Conservation (phyloP, 1,140 invertebrate genomes). For the Plectrocnemia conspersa region DNA sequence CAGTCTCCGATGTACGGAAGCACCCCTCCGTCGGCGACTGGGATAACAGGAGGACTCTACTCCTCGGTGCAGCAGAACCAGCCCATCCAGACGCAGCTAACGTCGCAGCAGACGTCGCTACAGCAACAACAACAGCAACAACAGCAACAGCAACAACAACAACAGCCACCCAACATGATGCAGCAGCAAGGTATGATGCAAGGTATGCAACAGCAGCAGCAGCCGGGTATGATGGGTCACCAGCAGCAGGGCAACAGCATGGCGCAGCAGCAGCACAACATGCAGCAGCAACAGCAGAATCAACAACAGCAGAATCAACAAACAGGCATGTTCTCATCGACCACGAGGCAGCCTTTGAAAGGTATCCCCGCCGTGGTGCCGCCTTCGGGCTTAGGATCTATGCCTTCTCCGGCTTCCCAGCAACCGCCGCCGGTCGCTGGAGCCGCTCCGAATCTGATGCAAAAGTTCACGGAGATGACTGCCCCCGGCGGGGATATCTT, state of each 20-base stretch:
- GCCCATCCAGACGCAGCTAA: slow-evolving; percentile 27
- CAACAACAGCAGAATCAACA: slow-evolving; percentile 36
- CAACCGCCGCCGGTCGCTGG: slow-evolving; percentile 43
- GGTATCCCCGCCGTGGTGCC: slow-evolving; percentile 59
- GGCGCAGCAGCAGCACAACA: slow-evolving; percentile 31
- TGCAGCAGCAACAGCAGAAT: slow-evolving; percentile 19
- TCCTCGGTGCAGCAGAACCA: slow-evolving; percentile 32
- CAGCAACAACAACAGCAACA: slow-evolving; percentile 33
- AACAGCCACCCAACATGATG: slow-evolving; percentile 26
- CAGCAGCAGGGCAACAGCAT: slow-evolving; percentile 6
- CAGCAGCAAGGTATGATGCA: slow-evolving; percentile 24
- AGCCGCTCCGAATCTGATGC: slow-evolving; percentile 68
- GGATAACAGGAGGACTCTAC: slow-evolving; percentile 20
- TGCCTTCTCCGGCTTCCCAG: slow-evolving; percentile 40
- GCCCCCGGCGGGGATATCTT: slow-evolving; percentile 77
- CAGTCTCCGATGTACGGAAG: slow-evolving; percentile 17
- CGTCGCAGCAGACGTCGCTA: slow-evolving; percentile 13
- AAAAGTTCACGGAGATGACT: slow-evolving; percentile 76
- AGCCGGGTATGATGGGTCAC: slow-evolving; percentile 11
- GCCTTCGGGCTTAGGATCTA: slow-evolving; percentile 42
- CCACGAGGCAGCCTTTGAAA: slow-evolving; percentile 43
- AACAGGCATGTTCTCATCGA: slow-evolving; percentile 35
- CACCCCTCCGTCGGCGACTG: slow-evolving; percentile 24
- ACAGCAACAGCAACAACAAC: slow-evolving; percentile 34
- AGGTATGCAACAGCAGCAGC: slow-evolving; percentile 43